phyloP scores from a whole-genome alignment of 53 echinoderm and acorn worm genomes.

The Crossaster papposus region DNA sequence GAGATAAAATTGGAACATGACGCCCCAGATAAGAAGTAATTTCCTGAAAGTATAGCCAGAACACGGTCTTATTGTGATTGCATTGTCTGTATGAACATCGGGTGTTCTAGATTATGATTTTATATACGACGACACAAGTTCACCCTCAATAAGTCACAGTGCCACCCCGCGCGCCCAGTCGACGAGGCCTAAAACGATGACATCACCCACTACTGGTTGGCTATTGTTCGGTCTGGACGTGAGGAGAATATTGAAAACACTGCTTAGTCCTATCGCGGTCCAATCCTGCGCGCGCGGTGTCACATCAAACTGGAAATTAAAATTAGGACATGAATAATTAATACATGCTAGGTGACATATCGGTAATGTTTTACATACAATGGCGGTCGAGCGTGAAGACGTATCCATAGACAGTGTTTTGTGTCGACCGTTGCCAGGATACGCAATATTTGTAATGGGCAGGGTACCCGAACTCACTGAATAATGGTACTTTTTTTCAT shows the following conservation, averaged over 20 bases:
- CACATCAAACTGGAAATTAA: constrained; percentile 9
- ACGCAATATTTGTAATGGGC: background rate
- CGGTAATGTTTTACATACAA: constrained; percentile 34
- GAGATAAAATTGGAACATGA: constrained; percentile 51
- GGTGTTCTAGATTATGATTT: background rate
- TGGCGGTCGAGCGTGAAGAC: constrained; percentile 17
- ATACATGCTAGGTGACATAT: constrained; percentile 37
- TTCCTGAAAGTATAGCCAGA: constrained; percentile 37
- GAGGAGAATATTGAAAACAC: constrained; percentile 79
- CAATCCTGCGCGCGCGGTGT: background rate
- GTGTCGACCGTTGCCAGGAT: constrained; percentile 18
- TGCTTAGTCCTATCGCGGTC: background rate
- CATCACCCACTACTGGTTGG: constrained; percentile 88
- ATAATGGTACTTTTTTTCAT: too few relatives aligned
- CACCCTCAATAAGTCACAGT: constrained; percentile 45
- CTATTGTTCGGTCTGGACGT: constrained; percentile 87
- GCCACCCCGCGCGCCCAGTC: constrained; percentile 69
- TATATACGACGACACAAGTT: background rate
- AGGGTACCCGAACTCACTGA: too few relatives aligned
- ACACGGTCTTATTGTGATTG: constrained; percentile 30
- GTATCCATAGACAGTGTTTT: constrained; percentile 7
- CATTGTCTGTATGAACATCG: background rate
- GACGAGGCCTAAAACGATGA: constrained; percentile 89
- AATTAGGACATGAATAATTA: constrained; percentile 49
- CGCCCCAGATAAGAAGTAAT: constrained; percentile 48